These are phyloP conservation scores for Daktulosphaira vitifoliae DNA, from an alignment of 1,140 invertebrate species.

Conservation along the genomic window DNA sequence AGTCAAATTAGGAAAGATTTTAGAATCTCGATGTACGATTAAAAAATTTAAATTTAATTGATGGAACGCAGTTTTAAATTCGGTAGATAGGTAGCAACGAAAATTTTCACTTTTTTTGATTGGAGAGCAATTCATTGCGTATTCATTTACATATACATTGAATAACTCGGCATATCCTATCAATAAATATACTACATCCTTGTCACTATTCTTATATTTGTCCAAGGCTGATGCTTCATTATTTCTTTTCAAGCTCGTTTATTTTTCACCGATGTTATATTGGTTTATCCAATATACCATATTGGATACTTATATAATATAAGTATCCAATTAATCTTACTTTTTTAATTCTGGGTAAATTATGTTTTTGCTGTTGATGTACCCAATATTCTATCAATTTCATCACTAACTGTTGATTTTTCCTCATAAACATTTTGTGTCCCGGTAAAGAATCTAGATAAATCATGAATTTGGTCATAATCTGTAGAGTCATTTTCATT, in stretches of 20 bases:
- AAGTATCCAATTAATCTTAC: too few species aligned
- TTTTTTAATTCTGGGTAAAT: too few species aligned
- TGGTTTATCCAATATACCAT: too few species aligned
- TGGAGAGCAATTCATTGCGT: slow-evolving; percentile 35
- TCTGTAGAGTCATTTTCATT: too few species aligned
- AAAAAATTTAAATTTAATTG: slow-evolving; percentile 25
- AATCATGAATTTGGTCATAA: too few species aligned
- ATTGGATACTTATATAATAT: too few species aligned
- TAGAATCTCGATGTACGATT: slow-evolving; percentile 37
- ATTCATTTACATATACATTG: slow-evolving; percentile 25
- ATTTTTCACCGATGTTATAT: neutral
- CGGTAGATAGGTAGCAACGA: slow-evolving; percentile 32
- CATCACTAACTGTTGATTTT: too few species aligned
- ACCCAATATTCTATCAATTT: too few species aligned
- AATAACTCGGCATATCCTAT: slow-evolving; percentile 34
- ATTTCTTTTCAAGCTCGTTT: slow-evolving; percentile 34
- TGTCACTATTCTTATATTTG: slow-evolving; percentile 36
- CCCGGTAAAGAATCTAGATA: too few species aligned
- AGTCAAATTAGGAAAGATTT: slow-evolving; percentile 36
- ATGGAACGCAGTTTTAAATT: slow-evolving; percentile 37
- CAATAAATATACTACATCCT: slow-evolving; percentile 36
- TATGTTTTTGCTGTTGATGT: too few species aligned
- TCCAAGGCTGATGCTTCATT: slow-evolving; percentile 36
- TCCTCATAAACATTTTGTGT: too few species aligned
- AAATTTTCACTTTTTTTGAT: slow-evolving; percentile 32